phyloP scores from a whole-genome alignment of 2,113 vertebrate species.

The Eonycteris spelaea region DNA sequence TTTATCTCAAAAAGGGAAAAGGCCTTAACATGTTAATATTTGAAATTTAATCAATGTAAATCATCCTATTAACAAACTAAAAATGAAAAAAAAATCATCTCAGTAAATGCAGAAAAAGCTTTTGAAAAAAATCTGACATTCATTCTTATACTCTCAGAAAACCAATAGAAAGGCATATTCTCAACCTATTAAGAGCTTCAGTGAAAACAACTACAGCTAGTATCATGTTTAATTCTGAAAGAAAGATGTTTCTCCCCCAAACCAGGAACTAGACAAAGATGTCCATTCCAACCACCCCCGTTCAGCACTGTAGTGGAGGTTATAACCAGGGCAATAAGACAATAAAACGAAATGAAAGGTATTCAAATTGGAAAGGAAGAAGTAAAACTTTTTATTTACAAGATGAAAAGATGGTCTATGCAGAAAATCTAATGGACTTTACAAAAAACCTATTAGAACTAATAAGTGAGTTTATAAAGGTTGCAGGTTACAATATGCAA shows the following conservation, averaged over 20 bases:
- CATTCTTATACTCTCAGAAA: background rate
- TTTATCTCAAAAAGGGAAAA: background rate
- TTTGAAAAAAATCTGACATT: background rate
- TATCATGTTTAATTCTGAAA: constrained; percentile 20
- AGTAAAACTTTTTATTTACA: background rate
- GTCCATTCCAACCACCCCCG: background rate
- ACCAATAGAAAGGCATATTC: background rate
- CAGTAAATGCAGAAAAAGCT: background rate
- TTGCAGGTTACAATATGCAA: background rate
- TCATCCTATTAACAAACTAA: background rate
- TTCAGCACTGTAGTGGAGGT: background rate
- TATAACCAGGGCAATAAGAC: background rate
- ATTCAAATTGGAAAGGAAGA: background rate
- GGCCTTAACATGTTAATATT: background rate
- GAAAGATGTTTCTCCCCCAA: background rate
- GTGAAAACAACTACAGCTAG: background rate
- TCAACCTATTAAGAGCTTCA: background rate
- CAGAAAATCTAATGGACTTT: background rate
- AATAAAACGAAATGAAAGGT: background rate
- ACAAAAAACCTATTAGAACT: background rate
- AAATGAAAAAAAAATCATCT: background rate
- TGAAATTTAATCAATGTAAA: constrained; percentile 19
- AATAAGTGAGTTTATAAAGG: background rate
- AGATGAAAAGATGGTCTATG: background rate
- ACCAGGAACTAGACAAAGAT: background rate